These are phyloP conservation scores for Echiichthys vipera DNA, from an alignment of 2,797 vertebrate species.

Conservation along the genomic window DNA sequence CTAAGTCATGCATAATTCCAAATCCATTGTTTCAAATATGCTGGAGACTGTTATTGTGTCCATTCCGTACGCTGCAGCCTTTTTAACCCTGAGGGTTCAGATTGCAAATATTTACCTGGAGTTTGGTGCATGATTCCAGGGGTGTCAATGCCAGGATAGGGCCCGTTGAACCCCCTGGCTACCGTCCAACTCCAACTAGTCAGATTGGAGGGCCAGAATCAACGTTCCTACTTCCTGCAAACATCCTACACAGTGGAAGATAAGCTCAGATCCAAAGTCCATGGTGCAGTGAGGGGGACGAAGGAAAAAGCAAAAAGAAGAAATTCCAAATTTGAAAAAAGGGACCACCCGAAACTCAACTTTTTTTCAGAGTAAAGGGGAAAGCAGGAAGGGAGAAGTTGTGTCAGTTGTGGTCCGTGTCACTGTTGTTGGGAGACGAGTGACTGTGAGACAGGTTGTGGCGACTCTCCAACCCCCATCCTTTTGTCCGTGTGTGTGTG, in stretches of 20 bases:
- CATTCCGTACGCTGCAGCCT: background rate
- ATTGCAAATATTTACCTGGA: constrained; percentile 74
- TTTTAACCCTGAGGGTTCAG: background rate
- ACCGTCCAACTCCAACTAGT: constrained; percentile 47
- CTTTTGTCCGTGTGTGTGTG: constrained; percentile 59
- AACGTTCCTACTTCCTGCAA: constrained; percentile 55
- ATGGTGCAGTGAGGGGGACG: constrained; percentile 17
- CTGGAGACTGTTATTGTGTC: background rate
- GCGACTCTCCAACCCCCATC: constrained; percentile 61
- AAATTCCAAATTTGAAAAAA: constrained; percentile 24
- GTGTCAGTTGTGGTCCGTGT: constrained; percentile 46
- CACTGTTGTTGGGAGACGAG: constrained; percentile 35
- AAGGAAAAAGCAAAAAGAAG: constrained; percentile 16
- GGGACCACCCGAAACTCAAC: background rate
- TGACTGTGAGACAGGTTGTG: constrained; percentile 55
- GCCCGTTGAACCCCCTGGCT: constrained; percentile 45
- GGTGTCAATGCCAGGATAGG: constrained; percentile 37
- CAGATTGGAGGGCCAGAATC: constrained; percentile 40
- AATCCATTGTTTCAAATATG: background rate
- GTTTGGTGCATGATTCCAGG: constrained; percentile 69
- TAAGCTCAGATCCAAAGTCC: constrained; percentile 57
- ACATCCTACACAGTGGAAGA: constrained; percentile 61
- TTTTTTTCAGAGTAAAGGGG: constrained; percentile 14
- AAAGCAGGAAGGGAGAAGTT: constrained; percentile 11
- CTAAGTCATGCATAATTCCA: background rate